Evolutionary conservation across 2,888 invertebrate species (phyloP).

Genomic region (Aelia acuminata): DNA sequence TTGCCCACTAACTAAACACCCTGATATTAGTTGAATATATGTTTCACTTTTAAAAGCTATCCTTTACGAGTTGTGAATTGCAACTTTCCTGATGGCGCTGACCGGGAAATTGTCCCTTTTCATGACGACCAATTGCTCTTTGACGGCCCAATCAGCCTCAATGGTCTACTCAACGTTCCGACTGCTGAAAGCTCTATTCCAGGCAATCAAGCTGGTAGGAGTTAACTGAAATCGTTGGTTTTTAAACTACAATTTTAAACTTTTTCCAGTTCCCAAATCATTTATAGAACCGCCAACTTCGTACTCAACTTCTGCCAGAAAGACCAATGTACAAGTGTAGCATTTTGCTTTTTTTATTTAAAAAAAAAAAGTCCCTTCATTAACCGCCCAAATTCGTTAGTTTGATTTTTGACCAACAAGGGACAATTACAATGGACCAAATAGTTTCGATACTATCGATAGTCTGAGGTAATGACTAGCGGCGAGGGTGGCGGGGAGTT

Average conservation of each 20-base stretch:
- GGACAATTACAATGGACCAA: too few species aligned
- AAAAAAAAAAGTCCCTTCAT: too few species aligned
- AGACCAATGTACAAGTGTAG: too few species aligned
- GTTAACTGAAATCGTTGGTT: neutral
- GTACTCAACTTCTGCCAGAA: too few species aligned
- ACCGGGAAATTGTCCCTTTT: conserved; percentile 39
- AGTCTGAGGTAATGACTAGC: too few species aligned
- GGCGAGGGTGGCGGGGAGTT: too few species aligned
- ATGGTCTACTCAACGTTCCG: neutral
- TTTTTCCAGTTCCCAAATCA: too few species aligned
- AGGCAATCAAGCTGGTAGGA: neutral
- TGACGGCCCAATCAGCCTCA: conserved; percentile 1
- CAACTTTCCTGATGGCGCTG: conserved; percentile 6
- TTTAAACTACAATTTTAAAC: neutral
- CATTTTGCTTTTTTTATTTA: too few species aligned
- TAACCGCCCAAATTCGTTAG: too few species aligned
- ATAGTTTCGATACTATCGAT: too few species aligned
- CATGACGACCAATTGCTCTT: conserved; percentile 17
- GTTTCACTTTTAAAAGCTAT: conserved; percentile 4
- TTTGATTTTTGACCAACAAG: too few species aligned
- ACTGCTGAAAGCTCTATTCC: neutral
- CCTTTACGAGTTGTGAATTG: conserved; percentile 10
- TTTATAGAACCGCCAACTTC: too few species aligned
- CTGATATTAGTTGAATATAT: neutral
- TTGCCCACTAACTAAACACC: neutral